Evolutionary conservation across 2,888 invertebrate genomes (phyloP).

Genomic region (Caradrina kadenii): DNA sequence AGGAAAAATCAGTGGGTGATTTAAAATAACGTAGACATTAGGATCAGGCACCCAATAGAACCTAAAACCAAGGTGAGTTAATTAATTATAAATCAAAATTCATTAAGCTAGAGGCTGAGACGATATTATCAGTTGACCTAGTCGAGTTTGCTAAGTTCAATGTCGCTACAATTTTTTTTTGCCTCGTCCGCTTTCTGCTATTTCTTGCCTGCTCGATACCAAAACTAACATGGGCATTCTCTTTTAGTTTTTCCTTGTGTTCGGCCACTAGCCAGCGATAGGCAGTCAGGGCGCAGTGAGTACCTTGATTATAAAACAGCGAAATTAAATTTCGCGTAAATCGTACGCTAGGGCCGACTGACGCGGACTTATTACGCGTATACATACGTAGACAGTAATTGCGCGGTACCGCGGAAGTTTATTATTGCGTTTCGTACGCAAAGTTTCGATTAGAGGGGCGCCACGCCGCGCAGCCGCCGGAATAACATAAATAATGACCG

Average conservation of each 20-base stretch:
- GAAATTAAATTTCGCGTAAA: constrained; percentile 60
- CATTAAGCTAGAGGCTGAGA: too few relatives aligned
- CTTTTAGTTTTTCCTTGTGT: not conserved
- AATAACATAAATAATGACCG: constrained; percentile 78
- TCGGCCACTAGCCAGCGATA: constrained; percentile 2
- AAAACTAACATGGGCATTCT: too few relatives aligned
- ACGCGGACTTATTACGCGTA: constrained; percentile 60
- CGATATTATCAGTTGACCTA: too few relatives aligned
- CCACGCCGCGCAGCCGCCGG: constrained; percentile 66
- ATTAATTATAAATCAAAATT: too few relatives aligned
- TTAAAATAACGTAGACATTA: not conserved
- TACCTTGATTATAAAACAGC: constrained; percentile 55
- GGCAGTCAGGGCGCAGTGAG: not conserved
- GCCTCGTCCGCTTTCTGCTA: too few relatives aligned
- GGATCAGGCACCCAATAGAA: too few relatives aligned
- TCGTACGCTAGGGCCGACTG: constrained; percentile 53
- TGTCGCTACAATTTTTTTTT: too few relatives aligned
- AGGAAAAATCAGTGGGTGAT: not conserved
- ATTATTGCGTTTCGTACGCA: constrained; percentile 80
- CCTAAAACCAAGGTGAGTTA: too few relatives aligned
- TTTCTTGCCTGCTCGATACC: too few relatives aligned
- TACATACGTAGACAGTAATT: constrained; percentile 73
- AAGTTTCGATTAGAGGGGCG: constrained; percentile 81
- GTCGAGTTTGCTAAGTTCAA: too few relatives aligned
- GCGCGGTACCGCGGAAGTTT: constrained; percentile 81